phyloP scores from a whole-genome alignment of 2,888 invertebrate genomes.

The Atethmia centrago region DNA sequence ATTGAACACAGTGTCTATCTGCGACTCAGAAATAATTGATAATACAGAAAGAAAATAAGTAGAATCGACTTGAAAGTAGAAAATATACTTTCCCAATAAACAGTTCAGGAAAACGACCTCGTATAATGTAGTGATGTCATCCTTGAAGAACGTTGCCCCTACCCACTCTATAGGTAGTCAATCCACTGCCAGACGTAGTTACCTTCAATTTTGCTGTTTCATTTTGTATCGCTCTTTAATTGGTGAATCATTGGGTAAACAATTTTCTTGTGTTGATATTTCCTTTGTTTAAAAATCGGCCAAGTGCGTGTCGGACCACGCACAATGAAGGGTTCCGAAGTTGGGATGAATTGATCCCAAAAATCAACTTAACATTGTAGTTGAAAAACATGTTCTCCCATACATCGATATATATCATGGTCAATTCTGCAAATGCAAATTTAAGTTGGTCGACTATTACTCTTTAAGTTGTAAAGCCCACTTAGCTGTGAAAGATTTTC shows the following conservation, averaged over 20 bases:
- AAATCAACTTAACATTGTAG: too few relatives aligned
- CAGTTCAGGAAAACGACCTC: constrained; percentile 5
- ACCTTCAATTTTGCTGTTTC: constrained; percentile 16
- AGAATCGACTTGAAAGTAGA: background rate
- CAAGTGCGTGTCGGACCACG: too few relatives aligned
- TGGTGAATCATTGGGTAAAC: constrained; percentile 6
- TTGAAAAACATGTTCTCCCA: too few relatives aligned
- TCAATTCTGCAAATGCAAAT: too few relatives aligned
- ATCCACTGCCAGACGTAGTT: background rate
- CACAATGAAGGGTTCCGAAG: too few relatives aligned
- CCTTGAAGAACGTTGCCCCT: constrained; percentile 9
- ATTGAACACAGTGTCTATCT: background rate
- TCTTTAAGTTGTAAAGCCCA: too few relatives aligned
- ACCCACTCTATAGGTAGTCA: constrained; percentile 12
- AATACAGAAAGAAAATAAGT: background rate
- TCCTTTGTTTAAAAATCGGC: constrained; percentile 1
- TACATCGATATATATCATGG: too few relatives aligned
- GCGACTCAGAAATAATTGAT: background rate
- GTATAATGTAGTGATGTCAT: constrained; percentile 18
- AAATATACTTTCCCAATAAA: background rate
- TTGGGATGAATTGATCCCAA: too few relatives aligned
- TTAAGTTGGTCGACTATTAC: too few relatives aligned
- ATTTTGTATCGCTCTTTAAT: constrained; percentile 22
- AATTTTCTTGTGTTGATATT: background rate
- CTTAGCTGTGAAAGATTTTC: too few relatives aligned